Percentiles rank a stretch among this genome's conserved stretches.
Conservation (phyloP, 2,888 invertebrate genomes). For the Asteroscopus sphinx region DNA sequence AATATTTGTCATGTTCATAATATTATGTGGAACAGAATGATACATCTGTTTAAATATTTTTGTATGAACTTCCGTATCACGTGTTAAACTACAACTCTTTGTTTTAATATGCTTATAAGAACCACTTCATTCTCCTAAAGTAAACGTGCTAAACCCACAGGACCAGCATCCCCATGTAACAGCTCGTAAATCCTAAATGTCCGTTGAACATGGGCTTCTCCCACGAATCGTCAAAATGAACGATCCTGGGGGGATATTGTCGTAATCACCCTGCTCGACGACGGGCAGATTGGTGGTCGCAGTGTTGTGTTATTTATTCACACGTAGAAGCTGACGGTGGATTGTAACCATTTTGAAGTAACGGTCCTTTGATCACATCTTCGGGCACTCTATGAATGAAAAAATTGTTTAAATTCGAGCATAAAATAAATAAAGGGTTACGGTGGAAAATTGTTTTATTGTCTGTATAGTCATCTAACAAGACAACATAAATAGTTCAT, state of each 20-base stretch:
- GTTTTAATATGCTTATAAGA: slow-evolving; percentile 1
- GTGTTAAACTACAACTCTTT: slow-evolving; percentile 2
- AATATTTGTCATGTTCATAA: slow-evolving; percentile 25
- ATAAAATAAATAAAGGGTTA: too few relatives aligned
- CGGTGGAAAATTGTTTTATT: too few relatives aligned
- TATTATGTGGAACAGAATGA: slow-evolving; percentile 21
- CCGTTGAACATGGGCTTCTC: slow-evolving; percentile 9
- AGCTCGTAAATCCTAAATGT: too few relatives aligned
- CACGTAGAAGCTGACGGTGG: background rate
- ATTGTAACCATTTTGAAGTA: background rate
- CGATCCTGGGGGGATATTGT: slow-evolving; percentile 12
- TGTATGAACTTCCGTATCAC: slow-evolving; percentile 11
- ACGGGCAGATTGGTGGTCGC: slow-evolving; percentile 11
- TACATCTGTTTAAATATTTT: slow-evolving; percentile 40
- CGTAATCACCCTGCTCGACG: slow-evolving; percentile 12
- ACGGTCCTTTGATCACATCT: background rate
- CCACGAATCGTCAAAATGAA: slow-evolving; percentile 11
- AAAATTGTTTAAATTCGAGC: too few relatives aligned
- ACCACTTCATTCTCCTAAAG: slow-evolving; percentile 3
- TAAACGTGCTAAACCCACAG: background rate
- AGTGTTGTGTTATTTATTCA: slow-evolving; percentile 6
- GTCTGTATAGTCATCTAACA: too few relatives aligned
- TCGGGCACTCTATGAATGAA: too few relatives aligned
- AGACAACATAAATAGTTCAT: too few relatives aligned
- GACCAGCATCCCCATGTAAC: too few relatives aligned